Evolutionary conservation across 2,888 invertebrate genomes (phyloP).

Genomic region (Pogonocherus hispidulus): DNA sequence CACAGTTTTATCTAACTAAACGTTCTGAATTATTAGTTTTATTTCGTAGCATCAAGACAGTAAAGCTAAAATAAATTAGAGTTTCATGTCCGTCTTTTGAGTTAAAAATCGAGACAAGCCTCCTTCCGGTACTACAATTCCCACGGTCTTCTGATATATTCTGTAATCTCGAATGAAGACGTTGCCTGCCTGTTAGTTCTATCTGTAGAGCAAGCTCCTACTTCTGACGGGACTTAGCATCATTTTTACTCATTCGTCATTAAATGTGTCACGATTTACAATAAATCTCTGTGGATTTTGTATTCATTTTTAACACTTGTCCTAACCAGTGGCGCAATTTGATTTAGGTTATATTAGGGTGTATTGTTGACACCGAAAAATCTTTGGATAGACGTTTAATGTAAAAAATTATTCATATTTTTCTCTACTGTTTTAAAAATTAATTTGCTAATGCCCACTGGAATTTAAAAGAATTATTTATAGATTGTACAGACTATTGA

Average conservation of each 20-base stretch:
- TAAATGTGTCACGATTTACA: conserved; percentile 34
- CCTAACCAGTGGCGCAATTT: neutral
- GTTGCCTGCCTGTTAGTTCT: conserved; percentile 8
- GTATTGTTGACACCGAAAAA: too few relatives aligned
- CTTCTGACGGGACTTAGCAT: conserved; percentile 34
- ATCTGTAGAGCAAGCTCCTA: conserved; percentile 16
- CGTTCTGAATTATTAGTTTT: conserved; percentile 12
- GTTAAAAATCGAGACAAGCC: conserved; percentile 14
- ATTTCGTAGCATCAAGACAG: conserved; percentile 1
- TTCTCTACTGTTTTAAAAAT: too few relatives aligned
- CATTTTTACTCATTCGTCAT: conserved; percentile 38
- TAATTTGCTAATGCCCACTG: too few relatives aligned
- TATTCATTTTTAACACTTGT: neutral
- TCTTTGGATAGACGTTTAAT: too few relatives aligned
- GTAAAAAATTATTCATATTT: too few relatives aligned
- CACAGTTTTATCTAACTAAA: conserved; percentile 12
- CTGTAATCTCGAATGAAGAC: conserved; percentile 18
- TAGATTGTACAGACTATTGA: too few relatives aligned
- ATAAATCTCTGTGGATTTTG: conserved; percentile 27
- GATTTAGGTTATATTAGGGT: too few relatives aligned
- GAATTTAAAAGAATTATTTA: too few relatives aligned
- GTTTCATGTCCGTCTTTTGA: conserved; percentile 5
- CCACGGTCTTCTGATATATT: conserved; percentile 26
- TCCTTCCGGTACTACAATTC: conserved; percentile 20
- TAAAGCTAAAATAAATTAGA: conserved; percentile 3